Base-by-base conservation (phyloP, 2,888 invertebrate species). In the Lingula anatina region DNA sequence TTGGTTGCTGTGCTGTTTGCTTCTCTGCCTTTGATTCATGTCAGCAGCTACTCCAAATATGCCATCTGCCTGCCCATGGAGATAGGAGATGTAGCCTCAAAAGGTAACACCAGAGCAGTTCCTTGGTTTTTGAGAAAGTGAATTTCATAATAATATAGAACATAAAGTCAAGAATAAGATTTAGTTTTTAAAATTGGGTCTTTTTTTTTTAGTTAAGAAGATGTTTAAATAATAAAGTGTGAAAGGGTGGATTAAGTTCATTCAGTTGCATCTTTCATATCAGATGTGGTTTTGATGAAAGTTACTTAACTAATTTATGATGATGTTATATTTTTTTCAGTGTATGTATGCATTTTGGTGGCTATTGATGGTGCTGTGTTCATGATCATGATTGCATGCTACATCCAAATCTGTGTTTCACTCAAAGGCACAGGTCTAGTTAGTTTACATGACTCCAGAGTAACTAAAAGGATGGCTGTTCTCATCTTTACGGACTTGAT, bases 61-160 rank as follows among this genome's bases (percentile, higher is more conserved):
- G 94, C 95, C 18, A 90, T 96, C 27, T 97, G 97, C 73, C 81
- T 97, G 59, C 97, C 97, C 0, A 94, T 97, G 77, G 93, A 95
- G 78, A 90, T 89, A 0, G 86, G 84, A 12, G 84, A 85, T 56
- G 83, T 86, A 21, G 81, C 86, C 2, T 89, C 93, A 59, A 80
- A 92, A 47, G 86, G 72, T 71, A 57, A 55, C 42, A 21, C 12
- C 35, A 31, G 15, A 12, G 35, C 35, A 12, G 35, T 7, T 12
- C 9, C 35, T 12, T 12, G 7, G n/a, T n/a, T n/a, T n/a, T n/a
- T n/a, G n/a, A n/a, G n/a, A n/a, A n/a, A n/a, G n/a, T n/a, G n/a
- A n/a, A n/a, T n/a, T n/a, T n/a, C n/a, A n/a, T n/a, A n/a, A n/a
- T n/a, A n/a, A n/a, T n/a, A n/a, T n/a, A n/a, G n/a, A n/a, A n/a